phyloP scores from a whole-genome alignment of 2,888 invertebrate species.

The Eueremaeus valkanovi region DNA sequence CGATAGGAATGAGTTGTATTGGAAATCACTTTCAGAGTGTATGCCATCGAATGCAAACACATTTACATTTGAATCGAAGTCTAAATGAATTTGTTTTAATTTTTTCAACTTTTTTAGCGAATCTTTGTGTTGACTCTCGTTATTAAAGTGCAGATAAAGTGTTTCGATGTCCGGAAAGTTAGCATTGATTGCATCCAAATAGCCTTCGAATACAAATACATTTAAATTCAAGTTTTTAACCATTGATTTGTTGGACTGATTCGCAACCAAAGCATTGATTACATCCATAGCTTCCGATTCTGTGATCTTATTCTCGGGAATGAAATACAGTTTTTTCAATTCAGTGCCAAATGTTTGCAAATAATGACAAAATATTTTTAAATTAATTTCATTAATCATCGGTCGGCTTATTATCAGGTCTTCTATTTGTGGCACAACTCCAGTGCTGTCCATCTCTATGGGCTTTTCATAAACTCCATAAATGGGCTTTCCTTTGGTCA shows the following conservation, averaged over 20 bases:
- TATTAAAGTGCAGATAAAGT: slow-evolving; percentile 8
- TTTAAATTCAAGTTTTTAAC: slow-evolving; percentile 1
- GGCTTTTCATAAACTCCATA: not conserved
- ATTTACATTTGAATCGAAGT: slow-evolving; percentile 3
- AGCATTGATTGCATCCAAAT: not conserved
- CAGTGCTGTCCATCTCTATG: not conserved
- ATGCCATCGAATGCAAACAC: not conserved
- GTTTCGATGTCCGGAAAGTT: not conserved
- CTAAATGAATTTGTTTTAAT: not conserved
- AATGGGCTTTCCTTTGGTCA: not conserved
- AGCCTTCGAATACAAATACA: not conserved
- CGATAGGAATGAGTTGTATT: not conserved
- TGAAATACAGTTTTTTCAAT: slow-evolving; percentile 11
- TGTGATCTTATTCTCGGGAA: not conserved
- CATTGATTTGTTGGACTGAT: not conserved
- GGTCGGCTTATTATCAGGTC: not conserved
- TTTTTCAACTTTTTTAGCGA: slow-evolving; percentile 11
- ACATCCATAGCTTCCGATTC: not conserved
- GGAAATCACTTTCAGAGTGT: not conserved
- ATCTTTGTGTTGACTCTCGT: not conserved
- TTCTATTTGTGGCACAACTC: not conserved
- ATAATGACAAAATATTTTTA: not conserved
- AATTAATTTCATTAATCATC: not conserved
- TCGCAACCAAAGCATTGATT: not conserved
- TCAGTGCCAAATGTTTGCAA: not conserved